Conservation (phyloP, 2,797 vertebrate genomes). For the Sebastes hubbsi region DNA sequence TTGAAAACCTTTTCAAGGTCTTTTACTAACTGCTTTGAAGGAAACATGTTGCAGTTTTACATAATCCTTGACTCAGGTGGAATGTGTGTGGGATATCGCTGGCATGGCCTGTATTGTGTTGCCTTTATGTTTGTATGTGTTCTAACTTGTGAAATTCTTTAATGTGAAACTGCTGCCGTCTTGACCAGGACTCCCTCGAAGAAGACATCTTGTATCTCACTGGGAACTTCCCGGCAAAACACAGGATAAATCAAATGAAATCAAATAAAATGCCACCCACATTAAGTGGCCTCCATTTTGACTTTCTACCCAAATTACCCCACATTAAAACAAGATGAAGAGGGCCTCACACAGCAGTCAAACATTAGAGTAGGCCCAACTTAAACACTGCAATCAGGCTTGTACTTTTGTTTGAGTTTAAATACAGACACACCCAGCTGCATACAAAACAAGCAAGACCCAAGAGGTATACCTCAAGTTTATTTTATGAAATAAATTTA, state of each 20-base stretch:
- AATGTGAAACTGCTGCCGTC: background rate
- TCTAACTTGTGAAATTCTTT: background rate
- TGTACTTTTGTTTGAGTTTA: constrained; percentile 39
- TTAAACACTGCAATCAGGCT: constrained; percentile 65
- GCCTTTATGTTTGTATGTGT: background rate
- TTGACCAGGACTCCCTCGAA: background rate
- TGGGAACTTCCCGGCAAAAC: background rate
- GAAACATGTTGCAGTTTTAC: background rate
- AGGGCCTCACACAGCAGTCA: constrained; percentile 45
- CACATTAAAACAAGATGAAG: constrained; percentile 6
- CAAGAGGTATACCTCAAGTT: background rate
- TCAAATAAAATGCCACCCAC: constrained; percentile 1
- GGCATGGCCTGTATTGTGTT: too few species aligned
- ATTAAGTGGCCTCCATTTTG: constrained; percentile 7
- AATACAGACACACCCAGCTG: constrained; percentile 63
- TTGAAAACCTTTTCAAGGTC: too few species aligned
- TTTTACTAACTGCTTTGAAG: too few species aligned
- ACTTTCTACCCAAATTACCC: constrained; percentile 23
- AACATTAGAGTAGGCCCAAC: constrained; percentile 47
- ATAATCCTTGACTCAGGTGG: background rate
- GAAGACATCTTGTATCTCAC: background rate
- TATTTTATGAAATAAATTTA: too few species aligned
- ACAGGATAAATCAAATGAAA: background rate
- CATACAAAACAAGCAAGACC: constrained; percentile 3
- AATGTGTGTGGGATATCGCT: background rate